These are phyloP conservation scores for Automeris io DNA, from an alignment of 2,888 invertebrate genomes.

Conservation along the genomic window DNA sequence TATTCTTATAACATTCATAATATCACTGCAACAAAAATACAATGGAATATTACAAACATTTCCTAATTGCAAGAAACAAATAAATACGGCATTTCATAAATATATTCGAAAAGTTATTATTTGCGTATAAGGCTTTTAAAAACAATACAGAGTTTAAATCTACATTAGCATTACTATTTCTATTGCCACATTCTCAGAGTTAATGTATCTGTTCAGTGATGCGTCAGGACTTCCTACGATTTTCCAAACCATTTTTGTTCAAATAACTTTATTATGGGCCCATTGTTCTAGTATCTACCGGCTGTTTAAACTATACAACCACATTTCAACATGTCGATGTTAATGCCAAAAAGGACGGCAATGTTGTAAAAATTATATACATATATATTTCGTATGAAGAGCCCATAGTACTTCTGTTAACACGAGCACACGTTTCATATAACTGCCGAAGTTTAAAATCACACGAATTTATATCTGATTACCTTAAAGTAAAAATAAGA, in stretches of 20 bases:
- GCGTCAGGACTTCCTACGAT: neutral
- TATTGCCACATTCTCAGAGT: constrained; percentile 25
- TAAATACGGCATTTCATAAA: constrained; percentile 38
- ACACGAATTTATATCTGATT: no score
- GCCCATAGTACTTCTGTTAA: no score
- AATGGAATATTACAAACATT: constrained; percentile 75
- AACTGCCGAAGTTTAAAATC: no score
- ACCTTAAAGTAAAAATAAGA: no score
- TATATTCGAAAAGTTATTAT: constrained; percentile 41
- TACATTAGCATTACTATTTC: constrained; percentile 28
- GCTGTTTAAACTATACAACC: no score
- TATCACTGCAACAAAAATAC: constrained; percentile 77
- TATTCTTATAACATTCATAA: constrained; percentile 78
- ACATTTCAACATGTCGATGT: no score
- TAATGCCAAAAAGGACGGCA: neutral
- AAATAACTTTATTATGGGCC: no score
- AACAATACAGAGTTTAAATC: constrained; percentile 24
- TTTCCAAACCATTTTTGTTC: neutral
- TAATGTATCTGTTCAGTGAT: constrained; percentile 2
- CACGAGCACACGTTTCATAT: no score
- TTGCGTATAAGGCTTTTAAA: constrained; percentile 22
- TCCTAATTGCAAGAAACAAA: constrained; percentile 62
- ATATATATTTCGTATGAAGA: no score
- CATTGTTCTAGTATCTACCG: no score
- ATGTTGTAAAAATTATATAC: neutral